Percentiles rank a stretch among this genome's conserved stretches.
Evolutionary conservation across 2,113 vertebrate species (phyloP).

Genomic region (Candoia aspera): DNA sequence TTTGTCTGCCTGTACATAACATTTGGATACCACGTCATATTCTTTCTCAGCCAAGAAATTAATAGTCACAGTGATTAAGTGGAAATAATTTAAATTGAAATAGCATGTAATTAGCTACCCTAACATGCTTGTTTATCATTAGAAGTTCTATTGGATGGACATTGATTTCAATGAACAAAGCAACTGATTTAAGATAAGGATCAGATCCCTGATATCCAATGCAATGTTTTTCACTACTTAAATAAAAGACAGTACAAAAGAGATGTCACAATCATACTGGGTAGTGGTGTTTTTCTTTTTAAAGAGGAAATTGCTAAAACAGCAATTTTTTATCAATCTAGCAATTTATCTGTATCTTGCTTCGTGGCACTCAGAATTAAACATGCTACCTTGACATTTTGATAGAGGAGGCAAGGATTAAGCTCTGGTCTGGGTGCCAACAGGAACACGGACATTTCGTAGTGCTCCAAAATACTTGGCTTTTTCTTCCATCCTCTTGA

Average conservation of each 20-base stretch:
- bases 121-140: background rate
- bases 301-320: background rate
- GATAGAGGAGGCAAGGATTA: background rate
- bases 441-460: background rate
- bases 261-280: slow-evolving; percentile 1
- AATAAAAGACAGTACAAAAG: background rate
- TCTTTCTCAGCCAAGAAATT: slow-evolving; percentile 43
- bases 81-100: slow-evolving; percentile 33
- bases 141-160: slow-evolving; percentile 20
- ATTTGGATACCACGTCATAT: slow-evolving; percentile 7
- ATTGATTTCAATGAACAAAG: background rate
- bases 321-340: background rate
- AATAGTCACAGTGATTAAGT: slow-evolving; percentile 37
- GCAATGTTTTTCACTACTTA: background rate
- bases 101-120: slow-evolving; percentile 27
- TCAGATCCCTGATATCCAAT: background rate
- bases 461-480: background rate
- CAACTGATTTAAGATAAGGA: background rate
- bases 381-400: background rate
- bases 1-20: background rate
- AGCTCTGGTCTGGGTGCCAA: too few species aligned
- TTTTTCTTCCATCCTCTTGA: too few species aligned
- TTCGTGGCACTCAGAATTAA: background rate
- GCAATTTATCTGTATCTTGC: background rate
- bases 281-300: background rate